phyloP scores from a whole-genome alignment of 2,113 vertebrate species.

The Sminthopsis crassicaudata region DNA sequence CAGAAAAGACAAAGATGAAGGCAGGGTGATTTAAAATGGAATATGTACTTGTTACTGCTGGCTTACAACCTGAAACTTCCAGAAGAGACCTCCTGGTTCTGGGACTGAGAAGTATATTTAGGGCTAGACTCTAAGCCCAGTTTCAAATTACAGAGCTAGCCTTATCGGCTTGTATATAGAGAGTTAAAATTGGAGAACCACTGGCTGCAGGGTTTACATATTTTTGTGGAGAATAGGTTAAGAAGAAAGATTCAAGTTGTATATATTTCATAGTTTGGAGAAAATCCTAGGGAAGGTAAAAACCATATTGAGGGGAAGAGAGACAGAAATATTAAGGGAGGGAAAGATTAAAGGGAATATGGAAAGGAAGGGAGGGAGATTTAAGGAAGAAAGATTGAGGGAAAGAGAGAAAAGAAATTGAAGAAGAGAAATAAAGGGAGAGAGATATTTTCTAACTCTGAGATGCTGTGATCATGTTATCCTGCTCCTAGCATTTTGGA shows the following conservation, averaged over 20 bases:
- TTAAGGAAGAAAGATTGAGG: neutral
- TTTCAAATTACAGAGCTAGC: neutral
- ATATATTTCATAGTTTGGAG: constrained; percentile 21
- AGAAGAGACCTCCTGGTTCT: constrained; percentile 18
- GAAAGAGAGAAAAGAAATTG: neutral
- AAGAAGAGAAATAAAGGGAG: neutral
- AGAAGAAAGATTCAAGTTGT: neutral
- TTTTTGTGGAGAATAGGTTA: neutral
- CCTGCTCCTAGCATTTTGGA: accelerated
- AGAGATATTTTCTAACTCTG: neutral
- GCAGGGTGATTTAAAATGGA: constrained; percentile 46
- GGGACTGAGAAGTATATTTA: constrained; percentile 2
- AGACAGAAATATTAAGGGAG: neutral
- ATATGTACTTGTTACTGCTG: constrained; percentile 61
- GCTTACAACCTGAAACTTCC: constrained; percentile 15
- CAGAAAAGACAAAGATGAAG: constrained; percentile 50
- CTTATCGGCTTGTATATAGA: neutral
- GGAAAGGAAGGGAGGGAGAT: neutral
- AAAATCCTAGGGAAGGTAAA: neutral
- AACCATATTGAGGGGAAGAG: neutral
- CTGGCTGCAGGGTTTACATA: neutral
- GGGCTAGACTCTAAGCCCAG: neutral
- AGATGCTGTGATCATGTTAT: neutral
- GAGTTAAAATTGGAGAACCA: neutral
- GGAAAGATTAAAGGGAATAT: neutral